phyloP scores from a whole-genome alignment of 2,888 invertebrate species.

The Pammene fasciana region DNA sequence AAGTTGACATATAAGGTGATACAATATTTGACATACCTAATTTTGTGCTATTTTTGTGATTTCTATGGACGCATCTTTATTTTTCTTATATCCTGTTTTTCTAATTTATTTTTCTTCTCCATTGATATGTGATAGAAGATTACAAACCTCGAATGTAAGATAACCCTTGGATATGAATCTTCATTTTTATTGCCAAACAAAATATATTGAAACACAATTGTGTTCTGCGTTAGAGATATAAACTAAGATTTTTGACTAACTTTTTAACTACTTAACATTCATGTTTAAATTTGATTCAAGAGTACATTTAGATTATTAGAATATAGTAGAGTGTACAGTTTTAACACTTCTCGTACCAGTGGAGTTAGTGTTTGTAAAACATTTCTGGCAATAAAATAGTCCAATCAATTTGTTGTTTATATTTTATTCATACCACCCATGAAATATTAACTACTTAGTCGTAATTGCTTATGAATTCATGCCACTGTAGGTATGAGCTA shows the following conservation, averaged over 20 bases:
- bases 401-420: constrained; percentile 63
- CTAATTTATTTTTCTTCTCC: constrained; percentile 78
- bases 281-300: constrained; percentile 63
- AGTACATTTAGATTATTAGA: constrained; percentile 76
- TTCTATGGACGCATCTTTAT: constrained; percentile 68
- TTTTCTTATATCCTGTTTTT: constrained; percentile 73
- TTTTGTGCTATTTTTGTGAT: constrained; percentile 77
- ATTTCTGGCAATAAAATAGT: constrained; percentile 84
- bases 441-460: constrained; percentile 5
- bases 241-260: constrained; percentile 70
- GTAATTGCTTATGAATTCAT: neutral
- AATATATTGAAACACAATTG: constrained; percentile 57
- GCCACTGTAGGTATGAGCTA: neutral
- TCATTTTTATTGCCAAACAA: constrained; percentile 63
- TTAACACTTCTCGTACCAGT: constrained; percentile 63
- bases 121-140: constrained; percentile 74
- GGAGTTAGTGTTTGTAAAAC: constrained; percentile 79
- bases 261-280: constrained; percentile 61
- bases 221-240: constrained; percentile 65
- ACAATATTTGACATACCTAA: constrained; percentile 76
- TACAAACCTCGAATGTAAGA: constrained; percentile 79
- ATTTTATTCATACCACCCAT: constrained; percentile 32
- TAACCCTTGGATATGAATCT: constrained; percentile 71
- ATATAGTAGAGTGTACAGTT: constrained; percentile 77
- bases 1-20: constrained; percentile 80